A percentile compares a stretch with the other conserved stretches of the same genome.
These are phyloP conservation scores for Arnoldichthys spilopterus DNA, from an alignment of 2,797 vertebrate species.

Conservation along the genomic window DNA sequence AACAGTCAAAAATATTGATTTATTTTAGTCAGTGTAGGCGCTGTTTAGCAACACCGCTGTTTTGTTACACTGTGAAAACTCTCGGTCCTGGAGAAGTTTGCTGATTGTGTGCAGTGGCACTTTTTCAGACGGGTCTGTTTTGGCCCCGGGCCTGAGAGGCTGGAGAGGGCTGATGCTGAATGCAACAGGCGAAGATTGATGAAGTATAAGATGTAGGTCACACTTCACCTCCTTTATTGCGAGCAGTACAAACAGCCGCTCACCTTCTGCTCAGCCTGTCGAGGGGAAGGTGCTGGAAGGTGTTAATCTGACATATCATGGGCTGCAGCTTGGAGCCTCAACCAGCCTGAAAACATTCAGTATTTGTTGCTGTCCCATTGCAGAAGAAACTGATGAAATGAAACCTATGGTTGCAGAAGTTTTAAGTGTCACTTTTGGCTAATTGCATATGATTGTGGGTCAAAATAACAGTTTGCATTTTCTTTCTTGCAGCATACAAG, in stretches of 20 bases:
- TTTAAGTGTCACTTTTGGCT: not conserved
- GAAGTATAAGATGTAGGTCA: slow-evolving; percentile 69
- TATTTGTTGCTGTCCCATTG: slow-evolving; percentile 7
- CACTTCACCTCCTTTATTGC: slow-evolving; percentile 14
- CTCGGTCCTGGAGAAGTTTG: slow-evolving; percentile 33
- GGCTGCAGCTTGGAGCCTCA: not conserved
- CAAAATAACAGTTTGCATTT: not conserved
- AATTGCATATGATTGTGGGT: slow-evolving; percentile 1
- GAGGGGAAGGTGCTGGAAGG: slow-evolving; percentile 36
- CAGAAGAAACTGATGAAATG: slow-evolving; percentile 23
- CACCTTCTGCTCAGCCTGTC: slow-evolving; percentile 27
- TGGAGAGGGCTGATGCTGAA: slow-evolving; percentile 63
- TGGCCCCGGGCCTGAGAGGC: slow-evolving; percentile 38
- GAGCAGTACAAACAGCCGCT: slow-evolving; percentile 44
- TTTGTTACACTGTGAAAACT: not conserved
- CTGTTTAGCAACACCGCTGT: no score
- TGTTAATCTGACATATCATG: slow-evolving; percentile 27
- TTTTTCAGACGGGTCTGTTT: slow-evolving; percentile 50
- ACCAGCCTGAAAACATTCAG: not conserved
- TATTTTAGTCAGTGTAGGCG: no score
- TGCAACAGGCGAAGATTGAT: slow-evolving; percentile 70
- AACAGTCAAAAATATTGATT: no score
- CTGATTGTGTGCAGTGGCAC: slow-evolving; percentile 34
- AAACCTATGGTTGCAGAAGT: not conserved
- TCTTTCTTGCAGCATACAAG: slow-evolving; percentile 85